Evolutionary conservation across 1,140 invertebrate species (phyloP).

Genomic region (Drosophila seguyi): DNA sequence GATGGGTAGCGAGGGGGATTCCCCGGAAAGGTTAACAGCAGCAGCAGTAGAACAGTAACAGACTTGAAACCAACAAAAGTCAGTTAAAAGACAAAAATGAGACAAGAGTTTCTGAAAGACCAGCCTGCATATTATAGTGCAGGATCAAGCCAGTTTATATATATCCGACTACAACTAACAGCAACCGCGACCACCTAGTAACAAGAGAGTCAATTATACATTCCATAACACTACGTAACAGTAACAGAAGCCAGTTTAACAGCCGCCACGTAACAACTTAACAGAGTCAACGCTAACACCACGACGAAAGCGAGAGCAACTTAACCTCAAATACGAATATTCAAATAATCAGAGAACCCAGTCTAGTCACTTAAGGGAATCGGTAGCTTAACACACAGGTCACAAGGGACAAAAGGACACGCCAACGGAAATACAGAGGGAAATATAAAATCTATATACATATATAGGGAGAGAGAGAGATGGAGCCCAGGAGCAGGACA

Average conservation of each 20-base stretch:
- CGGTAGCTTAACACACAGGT: slow-evolving; percentile 40
- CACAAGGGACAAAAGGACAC: slow-evolving; percentile 32
- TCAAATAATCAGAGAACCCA: slow-evolving; percentile 67
- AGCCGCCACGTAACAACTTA: slow-evolving; percentile 9
- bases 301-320: slow-evolving; percentile 26
- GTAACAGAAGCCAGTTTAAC: slow-evolving; percentile 17
- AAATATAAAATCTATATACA: background rate
- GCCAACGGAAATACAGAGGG: slow-evolving; percentile 32
- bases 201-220: slow-evolving; percentile 14
- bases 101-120: background rate
- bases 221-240: slow-evolving; percentile 13
- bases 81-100: slow-evolving; percentile 9
- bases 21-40: slow-evolving; percentile 10
- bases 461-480: slow-evolving; percentile 16
- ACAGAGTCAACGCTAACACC: slow-evolving; percentile 16
- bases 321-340: slow-evolving; percentile 64
- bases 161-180: slow-evolving; percentile 2
- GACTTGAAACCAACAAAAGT: slow-evolving; percentile 18
- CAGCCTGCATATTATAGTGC: background rate
- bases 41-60: slow-evolving; percentile 20
- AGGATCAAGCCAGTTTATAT: slow-evolving; percentile 2
- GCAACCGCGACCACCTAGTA: slow-evolving; percentile 21
- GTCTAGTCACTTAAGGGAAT: slow-evolving; percentile 84
- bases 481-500: slow-evolving; percentile 38
- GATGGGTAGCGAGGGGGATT: slow-evolving; percentile 20